Base-by-base conservation (phyloP, 1,140 invertebrate species). In the Temnothorax longispinosus region DNA sequence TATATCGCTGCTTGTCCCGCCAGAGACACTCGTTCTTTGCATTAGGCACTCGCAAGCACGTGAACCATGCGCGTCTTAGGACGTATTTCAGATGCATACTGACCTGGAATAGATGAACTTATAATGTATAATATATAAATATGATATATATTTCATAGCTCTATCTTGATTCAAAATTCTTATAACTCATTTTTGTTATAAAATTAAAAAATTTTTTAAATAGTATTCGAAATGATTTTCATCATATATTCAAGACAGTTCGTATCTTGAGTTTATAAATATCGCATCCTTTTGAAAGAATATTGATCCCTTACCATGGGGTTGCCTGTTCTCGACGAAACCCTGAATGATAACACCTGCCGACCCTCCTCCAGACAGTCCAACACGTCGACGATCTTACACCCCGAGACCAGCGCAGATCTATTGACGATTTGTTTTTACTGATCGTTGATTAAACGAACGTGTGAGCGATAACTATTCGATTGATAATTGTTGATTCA, bases 11-110 rank as follows among this genome's bases (percentile, higher is more conserved):
- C 8, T 93, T 91, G 15, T 95, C 95, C 10, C 91, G 88, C 95
- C 94, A 95, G 0, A 89, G 93, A 13, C 93, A 88, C 58, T 95
- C 93, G 35, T 93, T 87, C 0, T 74, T 65, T 0, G 85, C 56
- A 18, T 90, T 90, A 8, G 90, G 87, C 3, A 95, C 89, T 35
- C 91, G 67, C 0, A 95, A 74, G 69, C 94, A 94, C 2, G 94
- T 95, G 71, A 95, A 95, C 95, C 95, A 95, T 15, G 94, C 58
- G 8, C 94, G 90, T 87, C 92, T 92, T 86, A 95, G 93, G 0
- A 94, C 89, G 69, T 95, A 95, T 38, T 88, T 93, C 0, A 95
- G 58, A 32, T 89, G 93, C 94, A 95, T 95, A 13, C 85, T 93
- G 5, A 95, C 85, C 80, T 82, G 13, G 44, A 44, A 41, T 35